Percentiles rank a stretch among this genome's conserved stretches.
phyloP scores from a whole-genome alignment of 2,888 invertebrate genomes.

The Colostygia pectinataria region DNA sequence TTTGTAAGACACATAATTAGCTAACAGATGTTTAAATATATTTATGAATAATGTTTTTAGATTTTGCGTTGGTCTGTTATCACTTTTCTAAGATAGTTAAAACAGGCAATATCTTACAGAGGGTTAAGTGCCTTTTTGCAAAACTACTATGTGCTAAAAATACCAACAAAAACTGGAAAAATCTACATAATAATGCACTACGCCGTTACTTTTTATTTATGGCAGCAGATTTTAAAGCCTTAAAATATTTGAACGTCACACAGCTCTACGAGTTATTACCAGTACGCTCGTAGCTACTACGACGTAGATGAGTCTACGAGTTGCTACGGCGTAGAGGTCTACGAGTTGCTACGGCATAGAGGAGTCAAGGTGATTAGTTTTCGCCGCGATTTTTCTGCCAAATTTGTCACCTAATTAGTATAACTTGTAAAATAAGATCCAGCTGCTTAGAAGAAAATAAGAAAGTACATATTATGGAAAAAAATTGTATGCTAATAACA shows the following conservation, averaged over 20 bases:
- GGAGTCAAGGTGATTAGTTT: too few relatives aligned
- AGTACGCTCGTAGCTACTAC: constrained; percentile 30
- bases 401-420: too few relatives aligned
- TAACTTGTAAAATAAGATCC: too few relatives aligned
- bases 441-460: too few relatives aligned
- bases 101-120: constrained; percentile 1
- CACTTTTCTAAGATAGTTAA: background rate
- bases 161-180: constrained; percentile 39
- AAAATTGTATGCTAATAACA: constrained; percentile 9
- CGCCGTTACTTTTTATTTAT: constrained; percentile 49
- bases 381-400: too few relatives aligned
- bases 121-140: constrained; percentile 24
- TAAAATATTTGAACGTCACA: constrained; percentile 43
- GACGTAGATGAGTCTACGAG: constrained; percentile 24
- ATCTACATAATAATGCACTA: constrained; percentile 46
- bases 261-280: constrained; percentile 41
- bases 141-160: constrained; percentile 27
- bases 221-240: constrained; percentile 42
- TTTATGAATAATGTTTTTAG: too few relatives aligned
- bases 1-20: too few relatives aligned
- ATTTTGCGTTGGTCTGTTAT: too few relatives aligned
- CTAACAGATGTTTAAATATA: too few relatives aligned
- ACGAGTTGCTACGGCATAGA: background rate
- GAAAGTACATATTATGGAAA: too few relatives aligned
- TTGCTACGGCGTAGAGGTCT: constrained; percentile 22